Conservation (phyloP, 1,140 invertebrate genomes). For the Cydia fagiglandana region DNA sequence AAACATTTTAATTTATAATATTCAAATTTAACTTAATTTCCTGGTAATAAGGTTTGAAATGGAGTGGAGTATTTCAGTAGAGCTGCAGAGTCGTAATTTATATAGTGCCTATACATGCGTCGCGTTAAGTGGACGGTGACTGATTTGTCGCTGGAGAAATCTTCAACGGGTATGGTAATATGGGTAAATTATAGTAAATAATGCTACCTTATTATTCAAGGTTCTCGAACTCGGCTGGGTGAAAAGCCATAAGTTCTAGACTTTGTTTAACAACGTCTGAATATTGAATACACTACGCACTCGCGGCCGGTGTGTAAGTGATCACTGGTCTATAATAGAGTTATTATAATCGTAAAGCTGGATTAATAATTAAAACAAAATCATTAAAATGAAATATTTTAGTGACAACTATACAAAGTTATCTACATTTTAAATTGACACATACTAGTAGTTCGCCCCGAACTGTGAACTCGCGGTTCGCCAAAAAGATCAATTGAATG, state of each 20-base stretch:
- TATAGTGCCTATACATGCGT: constrained; percentile 5
- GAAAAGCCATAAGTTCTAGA: constrained; percentile 7
- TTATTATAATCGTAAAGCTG: too few species aligned
- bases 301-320: too few species aligned
- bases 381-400: too few species aligned
- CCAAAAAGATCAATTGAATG: too few species aligned
- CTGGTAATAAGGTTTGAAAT: background rate
- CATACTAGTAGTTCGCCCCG: too few species aligned
- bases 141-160: constrained; percentile 18
- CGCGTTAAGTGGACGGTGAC: constrained; percentile 11
- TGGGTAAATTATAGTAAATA: constrained; percentile 18
- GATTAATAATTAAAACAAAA: too few species aligned
- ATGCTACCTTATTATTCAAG: constrained; percentile 3
- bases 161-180: constrained; percentile 18
- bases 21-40: background rate
- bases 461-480: too few species aligned
- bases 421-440: too few species aligned
- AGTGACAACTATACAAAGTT: too few species aligned
- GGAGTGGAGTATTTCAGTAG: background rate
- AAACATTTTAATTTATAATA: background rate
- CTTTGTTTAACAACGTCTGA: background rate
- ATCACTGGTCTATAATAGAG: too few species aligned
- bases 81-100: background rate
- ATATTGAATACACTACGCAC: too few species aligned
- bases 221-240: background rate